A percentile compares a stretch with the other conserved stretches of the same genome.
Conservation (phyloP, 2,113 vertebrate species). For the Solea senegalensis region DNA sequence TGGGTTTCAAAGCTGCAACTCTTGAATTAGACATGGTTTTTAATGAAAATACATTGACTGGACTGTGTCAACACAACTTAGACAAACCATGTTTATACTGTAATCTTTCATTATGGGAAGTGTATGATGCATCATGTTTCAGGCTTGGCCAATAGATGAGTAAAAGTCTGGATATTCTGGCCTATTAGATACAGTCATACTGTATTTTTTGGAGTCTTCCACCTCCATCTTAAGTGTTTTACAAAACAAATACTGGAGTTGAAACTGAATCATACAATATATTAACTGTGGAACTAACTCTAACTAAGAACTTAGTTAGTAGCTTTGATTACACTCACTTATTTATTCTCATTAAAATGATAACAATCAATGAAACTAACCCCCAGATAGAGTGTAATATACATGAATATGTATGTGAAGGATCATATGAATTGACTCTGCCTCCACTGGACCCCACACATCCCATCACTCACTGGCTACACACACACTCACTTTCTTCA, state of each 20-base stretch:
- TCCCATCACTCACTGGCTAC: conserved; percentile 37
- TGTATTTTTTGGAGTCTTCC: not conserved
- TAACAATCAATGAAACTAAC: not conserved
- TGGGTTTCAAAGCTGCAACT: not conserved
- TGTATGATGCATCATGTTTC: not conserved
- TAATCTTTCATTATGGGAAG: not conserved
- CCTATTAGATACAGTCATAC: no score
- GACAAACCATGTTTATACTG: fast-evolving
- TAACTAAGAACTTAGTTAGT: not conserved
- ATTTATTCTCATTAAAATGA: not conserved
- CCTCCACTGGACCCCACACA: conserved; percentile 6
- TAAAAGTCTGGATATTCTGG: not conserved
- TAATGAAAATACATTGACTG: not conserved
- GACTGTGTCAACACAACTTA: not conserved
- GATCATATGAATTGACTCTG: conserved; percentile 7
- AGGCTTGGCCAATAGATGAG: not conserved
- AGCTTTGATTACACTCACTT: not conserved
- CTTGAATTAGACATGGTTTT: not conserved
- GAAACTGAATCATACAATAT: not conserved
- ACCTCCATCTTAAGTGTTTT: not conserved
- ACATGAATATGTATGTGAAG: not conserved
- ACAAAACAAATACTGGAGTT: not conserved
- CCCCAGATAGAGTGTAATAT: not conserved
- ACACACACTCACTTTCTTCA: conserved; percentile 7
- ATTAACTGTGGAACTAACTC: not conserved